Conservation (phyloP, 2,888 invertebrate genomes). For the Calameuta idolon region DNA sequence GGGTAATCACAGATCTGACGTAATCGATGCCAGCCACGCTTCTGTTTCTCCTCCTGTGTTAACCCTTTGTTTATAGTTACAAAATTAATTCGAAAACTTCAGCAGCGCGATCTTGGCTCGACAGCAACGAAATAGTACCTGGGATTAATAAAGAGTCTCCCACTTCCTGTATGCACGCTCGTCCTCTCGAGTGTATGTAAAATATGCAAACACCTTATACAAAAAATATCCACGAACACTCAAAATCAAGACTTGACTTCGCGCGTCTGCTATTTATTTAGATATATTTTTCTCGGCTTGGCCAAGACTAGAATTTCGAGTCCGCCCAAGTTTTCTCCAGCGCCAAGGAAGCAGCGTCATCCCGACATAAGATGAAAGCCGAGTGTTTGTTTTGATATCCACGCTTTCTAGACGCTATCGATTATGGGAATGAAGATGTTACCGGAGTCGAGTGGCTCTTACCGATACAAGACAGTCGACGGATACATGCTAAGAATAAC, state of each 20-base stretch:
- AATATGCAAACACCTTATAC: background rate
- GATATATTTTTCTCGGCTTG: background rate
- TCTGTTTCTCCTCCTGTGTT: background rate
- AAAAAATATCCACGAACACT: background rate
- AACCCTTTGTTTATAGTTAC: background rate
- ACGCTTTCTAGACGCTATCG: background rate
- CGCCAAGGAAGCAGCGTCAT: background rate
- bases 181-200: background rate
- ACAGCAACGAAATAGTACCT: background rate
- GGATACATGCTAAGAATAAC: background rate
- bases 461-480: background rate
- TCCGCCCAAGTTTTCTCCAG: background rate
- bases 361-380: background rate
- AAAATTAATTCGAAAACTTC: background rate
- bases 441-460: background rate
- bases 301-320: background rate
- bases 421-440: background rate
- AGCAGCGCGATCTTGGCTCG: background rate
- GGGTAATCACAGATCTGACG: background rate
- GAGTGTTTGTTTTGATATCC: background rate
- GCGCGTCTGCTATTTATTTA: background rate
- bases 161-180: background rate
- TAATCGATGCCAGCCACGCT: background rate
- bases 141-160: background rate
- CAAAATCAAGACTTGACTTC: background rate